Percentiles rank a stretch among this genome's conserved stretches.
Conservation (phyloP, 2,113 vertebrate genomes). For the Colistium nudipinnis region DNA sequence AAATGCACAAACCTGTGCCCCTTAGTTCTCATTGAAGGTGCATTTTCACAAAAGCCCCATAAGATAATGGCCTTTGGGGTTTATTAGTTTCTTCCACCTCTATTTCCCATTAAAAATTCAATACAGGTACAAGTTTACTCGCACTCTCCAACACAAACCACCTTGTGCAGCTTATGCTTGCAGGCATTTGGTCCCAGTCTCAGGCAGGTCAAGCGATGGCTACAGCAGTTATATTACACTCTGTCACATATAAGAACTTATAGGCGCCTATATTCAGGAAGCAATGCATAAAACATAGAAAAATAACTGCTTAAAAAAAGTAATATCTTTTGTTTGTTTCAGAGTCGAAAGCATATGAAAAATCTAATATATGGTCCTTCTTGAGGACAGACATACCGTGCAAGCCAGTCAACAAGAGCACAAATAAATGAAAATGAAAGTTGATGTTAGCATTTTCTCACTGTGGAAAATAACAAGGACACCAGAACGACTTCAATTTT, state of each 20-base stretch:
- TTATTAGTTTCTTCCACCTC: constrained; percentile 66
- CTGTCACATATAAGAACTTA: constrained; percentile 57
- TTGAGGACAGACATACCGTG: constrained; percentile 43
- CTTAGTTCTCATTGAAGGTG: constrained; percentile 55
- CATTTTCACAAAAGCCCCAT: constrained; percentile 48
- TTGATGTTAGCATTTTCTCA: constrained; percentile 22
- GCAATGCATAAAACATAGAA: constrained; percentile 76
- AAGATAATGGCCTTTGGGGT: constrained; percentile 69
- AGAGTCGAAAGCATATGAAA: constrained; percentile 72
- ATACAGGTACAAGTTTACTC: constrained; percentile 71
- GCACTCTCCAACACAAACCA: constrained; percentile 49
- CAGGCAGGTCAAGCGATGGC: constrained; percentile 46
- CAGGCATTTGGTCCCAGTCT: constrained; percentile 68
- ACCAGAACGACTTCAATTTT: constrained; percentile 43
- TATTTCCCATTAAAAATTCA: constrained; percentile 73
- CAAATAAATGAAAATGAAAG: constrained; percentile 44
- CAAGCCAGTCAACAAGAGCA: constrained; percentile 37
- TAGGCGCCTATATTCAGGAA: constrained; percentile 71
- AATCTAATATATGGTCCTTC: constrained; percentile 62
- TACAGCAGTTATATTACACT: constrained; percentile 71
- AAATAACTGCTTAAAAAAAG: constrained; percentile 11
- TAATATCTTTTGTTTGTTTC: constrained; percentile 78
- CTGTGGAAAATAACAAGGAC: constrained; percentile 17
- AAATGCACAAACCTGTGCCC: constrained; percentile 54
- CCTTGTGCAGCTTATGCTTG: constrained; percentile 57